These are phyloP conservation scores for Montifringilla adamsi DNA, from an alignment of 2,113 vertebrate genomes.

Conservation along the genomic window DNA sequence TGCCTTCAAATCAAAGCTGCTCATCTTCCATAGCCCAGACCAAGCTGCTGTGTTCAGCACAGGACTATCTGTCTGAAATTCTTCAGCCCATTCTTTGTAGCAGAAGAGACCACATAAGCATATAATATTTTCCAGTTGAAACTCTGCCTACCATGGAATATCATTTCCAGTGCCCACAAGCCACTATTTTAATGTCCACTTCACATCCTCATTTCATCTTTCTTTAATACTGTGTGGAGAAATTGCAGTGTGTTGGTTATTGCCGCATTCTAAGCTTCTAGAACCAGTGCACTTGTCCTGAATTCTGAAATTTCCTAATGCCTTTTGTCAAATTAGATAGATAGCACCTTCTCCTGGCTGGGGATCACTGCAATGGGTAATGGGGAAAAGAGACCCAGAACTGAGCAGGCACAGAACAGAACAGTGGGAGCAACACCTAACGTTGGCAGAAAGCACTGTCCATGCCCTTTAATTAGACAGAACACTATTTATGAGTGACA, in stretches of 20 bases:
- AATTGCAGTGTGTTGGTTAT: background rate
- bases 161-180: background rate
- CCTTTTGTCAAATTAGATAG: background rate
- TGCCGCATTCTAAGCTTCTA: background rate
- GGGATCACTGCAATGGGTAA: background rate
- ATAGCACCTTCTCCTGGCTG: background rate
- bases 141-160: background rate
- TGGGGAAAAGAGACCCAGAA: background rate
- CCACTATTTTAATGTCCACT: background rate
- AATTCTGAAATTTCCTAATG: background rate
- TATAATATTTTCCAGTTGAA: background rate
- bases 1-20: constrained; percentile 9
- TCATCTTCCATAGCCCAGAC: background rate
- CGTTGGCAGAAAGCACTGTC: background rate
- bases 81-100: background rate
- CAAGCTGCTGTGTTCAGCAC: background rate
- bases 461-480: background rate
- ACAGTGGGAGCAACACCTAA: background rate
- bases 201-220: background rate
- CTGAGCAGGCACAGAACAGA: background rate
- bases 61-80: background rate
- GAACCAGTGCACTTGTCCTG: background rate
- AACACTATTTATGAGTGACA: background rate
- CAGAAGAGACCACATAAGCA: background rate
- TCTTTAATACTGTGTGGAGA: background rate